These are phyloP conservation scores for Mesoclemmys tuberculata DNA, from an alignment of 2,113 vertebrate genomes.

Conservation along the genomic window DNA sequence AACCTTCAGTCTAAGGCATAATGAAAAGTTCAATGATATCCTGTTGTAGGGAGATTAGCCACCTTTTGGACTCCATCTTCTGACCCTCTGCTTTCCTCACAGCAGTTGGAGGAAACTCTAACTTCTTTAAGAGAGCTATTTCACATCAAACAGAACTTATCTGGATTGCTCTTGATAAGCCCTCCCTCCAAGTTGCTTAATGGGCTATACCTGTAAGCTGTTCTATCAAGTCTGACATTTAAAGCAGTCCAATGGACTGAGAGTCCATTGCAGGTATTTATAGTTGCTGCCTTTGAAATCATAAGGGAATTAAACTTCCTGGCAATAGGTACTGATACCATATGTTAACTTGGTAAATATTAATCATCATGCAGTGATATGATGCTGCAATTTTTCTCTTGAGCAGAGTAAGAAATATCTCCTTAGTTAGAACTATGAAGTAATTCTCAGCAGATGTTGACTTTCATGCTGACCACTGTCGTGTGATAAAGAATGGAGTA, in stretches of 20 bases:
- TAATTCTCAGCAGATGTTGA: neutral
- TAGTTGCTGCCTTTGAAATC: neutral
- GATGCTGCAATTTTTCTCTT: neutral
- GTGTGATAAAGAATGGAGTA: neutral
- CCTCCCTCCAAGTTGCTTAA: neutral
- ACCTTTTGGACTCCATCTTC: neutral
- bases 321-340: neutral
- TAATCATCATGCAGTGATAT: neutral
- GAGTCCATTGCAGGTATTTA: neutral
- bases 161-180: neutral
- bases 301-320: neutral
- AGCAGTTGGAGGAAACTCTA: no score
- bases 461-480: neutral
- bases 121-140: neutral
- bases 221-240: neutral
- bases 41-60: neutral
- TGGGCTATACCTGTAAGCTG: rapidly evolving
- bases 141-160: neutral
- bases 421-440: neutral
- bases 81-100: neutral
- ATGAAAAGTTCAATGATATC: neutral
- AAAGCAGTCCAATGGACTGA: neutral
- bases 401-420: neutral
- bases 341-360: neutral
- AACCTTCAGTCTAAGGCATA: neutral